Evolutionary conservation across 2,888 invertebrate genomes (phyloP).

Genomic region (Erannis defoliaria): DNA sequence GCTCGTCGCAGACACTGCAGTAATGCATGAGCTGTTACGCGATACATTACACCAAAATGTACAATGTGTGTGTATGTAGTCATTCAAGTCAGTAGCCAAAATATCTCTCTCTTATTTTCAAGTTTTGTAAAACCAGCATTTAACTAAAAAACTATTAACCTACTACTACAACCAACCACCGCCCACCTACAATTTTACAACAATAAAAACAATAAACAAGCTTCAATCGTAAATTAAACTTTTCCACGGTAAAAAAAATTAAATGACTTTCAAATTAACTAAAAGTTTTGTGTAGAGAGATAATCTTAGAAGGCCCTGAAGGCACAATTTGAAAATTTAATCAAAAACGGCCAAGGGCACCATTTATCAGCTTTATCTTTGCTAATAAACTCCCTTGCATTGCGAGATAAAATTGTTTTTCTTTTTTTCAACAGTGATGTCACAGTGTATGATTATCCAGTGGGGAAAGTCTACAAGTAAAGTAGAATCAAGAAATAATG

Average conservation of each 20-base stretch:
- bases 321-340: conserved; percentile 34
- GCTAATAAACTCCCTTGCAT: conserved; percentile 44
- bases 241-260: background rate
- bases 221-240: background rate
- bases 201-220: background rate
- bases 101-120: no score
- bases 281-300: conserved; percentile 19
- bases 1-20: no score
- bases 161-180: no score
- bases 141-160: no score
- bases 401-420: conserved; percentile 43
- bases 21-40: no score
- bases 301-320: conserved; percentile 24
- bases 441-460: conserved; percentile 7
- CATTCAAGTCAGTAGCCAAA: no score
- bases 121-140: no score
- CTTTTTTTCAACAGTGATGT: conserved; percentile 22
- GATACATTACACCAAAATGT: no score
- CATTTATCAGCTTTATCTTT: conserved; percentile 43
- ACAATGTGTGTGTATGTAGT: no score
- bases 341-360: conserved; percentile 36
- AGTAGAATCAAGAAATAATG: no score
- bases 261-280: conserved; percentile 8
- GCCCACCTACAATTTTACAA: no score
- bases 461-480: background rate